phyloP scores from a whole-genome alignment of 2,113 vertebrate species.

The Labeo rohita region DNA sequence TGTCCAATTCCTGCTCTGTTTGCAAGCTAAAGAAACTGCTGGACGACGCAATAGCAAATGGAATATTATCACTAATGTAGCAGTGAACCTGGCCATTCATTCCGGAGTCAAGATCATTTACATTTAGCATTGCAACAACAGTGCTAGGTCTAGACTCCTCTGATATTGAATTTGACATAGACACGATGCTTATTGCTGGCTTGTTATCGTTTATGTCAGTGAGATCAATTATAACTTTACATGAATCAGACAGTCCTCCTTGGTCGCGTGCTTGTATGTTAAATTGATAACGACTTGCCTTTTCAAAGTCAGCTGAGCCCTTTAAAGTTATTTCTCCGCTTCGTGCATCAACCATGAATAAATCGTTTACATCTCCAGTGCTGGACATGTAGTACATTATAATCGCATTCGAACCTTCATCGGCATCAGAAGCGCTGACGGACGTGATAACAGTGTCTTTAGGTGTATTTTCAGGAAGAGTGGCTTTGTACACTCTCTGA shows the following conservation, averaged over 20 bases:
- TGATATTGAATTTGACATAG: conserved; percentile 51
- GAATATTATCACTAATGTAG: conserved; percentile 41
- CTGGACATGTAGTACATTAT: conserved; percentile 50
- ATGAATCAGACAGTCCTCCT: conserved; percentile 60
- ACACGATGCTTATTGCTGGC: conserved; percentile 66
- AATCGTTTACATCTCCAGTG: conserved; percentile 22
- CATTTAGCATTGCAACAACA: conserved; percentile 63
- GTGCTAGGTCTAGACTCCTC: conserved; percentile 55
- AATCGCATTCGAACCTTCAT: conserved; percentile 34
- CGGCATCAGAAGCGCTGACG: conserved; percentile 58
- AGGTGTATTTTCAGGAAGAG: conserved; percentile 54
- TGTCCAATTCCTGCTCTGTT: conserved; percentile 52
- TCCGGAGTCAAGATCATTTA: conserved; percentile 61
- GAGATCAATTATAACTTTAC: conserved; percentile 68
- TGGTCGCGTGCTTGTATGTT: conserved; percentile 69
- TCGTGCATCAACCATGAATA: conserved; percentile 37
- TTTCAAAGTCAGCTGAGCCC: conserved; percentile 52
- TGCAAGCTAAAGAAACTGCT: conserved; percentile 52
- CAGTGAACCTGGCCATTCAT: conserved; percentile 60
- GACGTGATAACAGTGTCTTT: conserved; percentile 48
- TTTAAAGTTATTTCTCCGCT: conserved; percentile 45
- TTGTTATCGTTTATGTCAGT: conserved; percentile 63
- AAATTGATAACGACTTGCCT: conserved; percentile 46
- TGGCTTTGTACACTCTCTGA: conserved; percentile 54
- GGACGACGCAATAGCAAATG: conserved; percentile 58